Evolutionary conservation across 2,797 vertebrate genomes (phyloP), one percentile per base, ranked within the genome.

Genomic region (Melanotaenia nigrans): DNA sequence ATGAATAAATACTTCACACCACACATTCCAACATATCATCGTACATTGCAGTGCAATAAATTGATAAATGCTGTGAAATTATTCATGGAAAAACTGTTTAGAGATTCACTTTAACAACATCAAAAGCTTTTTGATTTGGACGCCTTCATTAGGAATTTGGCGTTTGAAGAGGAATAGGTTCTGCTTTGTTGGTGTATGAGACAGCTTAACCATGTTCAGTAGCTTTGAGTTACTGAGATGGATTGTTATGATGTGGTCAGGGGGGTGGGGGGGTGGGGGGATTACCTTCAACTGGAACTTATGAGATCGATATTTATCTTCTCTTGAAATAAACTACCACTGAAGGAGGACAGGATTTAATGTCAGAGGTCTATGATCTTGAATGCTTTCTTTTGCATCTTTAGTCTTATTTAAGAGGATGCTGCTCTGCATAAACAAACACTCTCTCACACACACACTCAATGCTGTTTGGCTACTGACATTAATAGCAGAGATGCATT

Each of bases 291-390:
- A 38, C 63, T 75, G 65, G 71, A 88, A 73, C 68, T 61, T 66
- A 59, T 62, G n/a, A 33, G 62, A 86, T 89, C 77, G 85, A 87
- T 90, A 83, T 61, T 61, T 80, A 60, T 65, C 67, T 63, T 61
- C 53, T 33, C 40, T 47, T 53, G 59, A 68, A 81, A 79, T 62
- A 74, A 84, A 76, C 58, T 28, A 22, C 54, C 60, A 51, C 53
- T 70, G 73, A 73, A 83, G 63, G 70, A 74, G 30, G 61, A 55
- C 58, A 73, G 59, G 65, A 73, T 81, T 53, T 58, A 64, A 71
- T 49, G 49, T 71, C 67, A 70, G 38, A 47, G 57, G 57, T 20
- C 56, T 0, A 11, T 78, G 74, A 28, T 73, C 61, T 85, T 63
- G 68, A 70, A 78, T 66, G 65, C 70, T 68, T 40, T 49, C 58